Conservation (phyloP, 2,113 vertebrate species). For the Globicephala melas region DNA sequence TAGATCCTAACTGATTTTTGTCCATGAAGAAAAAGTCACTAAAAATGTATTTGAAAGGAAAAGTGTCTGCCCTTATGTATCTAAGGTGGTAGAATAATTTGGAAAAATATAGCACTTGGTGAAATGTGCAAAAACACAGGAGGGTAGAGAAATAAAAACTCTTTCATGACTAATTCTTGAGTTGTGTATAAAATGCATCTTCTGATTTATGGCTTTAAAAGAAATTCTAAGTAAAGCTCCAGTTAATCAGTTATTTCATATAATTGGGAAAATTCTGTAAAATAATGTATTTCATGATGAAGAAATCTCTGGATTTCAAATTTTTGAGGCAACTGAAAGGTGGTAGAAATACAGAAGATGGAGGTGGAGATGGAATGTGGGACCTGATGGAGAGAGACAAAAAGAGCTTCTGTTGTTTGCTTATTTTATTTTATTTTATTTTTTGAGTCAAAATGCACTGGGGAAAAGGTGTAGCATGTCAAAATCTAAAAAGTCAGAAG, state of each 20-base stretch:
- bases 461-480: neutral
- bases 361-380: neutral
- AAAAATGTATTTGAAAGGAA: slow-evolving; percentile 56
- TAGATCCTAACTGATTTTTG: slow-evolving; percentile 64
- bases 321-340: neutral
- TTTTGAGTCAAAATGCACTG: neutral
- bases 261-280: neutral
- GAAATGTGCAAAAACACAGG: slow-evolving; percentile 5
- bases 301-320: neutral
- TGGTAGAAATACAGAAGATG: neutral
- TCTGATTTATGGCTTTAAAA: neutral
- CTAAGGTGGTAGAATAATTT: slow-evolving; percentile 10
- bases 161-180: slow-evolving; percentile 21
- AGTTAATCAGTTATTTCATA: neutral
- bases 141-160: neutral
- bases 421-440: neutral
- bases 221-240: neutral
- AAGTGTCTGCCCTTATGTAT: neutral
- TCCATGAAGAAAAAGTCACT: slow-evolving; percentile 27
- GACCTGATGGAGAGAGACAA: neutral
- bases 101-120: neutral
- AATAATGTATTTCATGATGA: neutral
- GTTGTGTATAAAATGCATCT: neutral
- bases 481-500: neutral
- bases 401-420: neutral